phyloP scores from a whole-genome alignment of 2,113 vertebrate species.

The Bubalus kerabau region DNA sequence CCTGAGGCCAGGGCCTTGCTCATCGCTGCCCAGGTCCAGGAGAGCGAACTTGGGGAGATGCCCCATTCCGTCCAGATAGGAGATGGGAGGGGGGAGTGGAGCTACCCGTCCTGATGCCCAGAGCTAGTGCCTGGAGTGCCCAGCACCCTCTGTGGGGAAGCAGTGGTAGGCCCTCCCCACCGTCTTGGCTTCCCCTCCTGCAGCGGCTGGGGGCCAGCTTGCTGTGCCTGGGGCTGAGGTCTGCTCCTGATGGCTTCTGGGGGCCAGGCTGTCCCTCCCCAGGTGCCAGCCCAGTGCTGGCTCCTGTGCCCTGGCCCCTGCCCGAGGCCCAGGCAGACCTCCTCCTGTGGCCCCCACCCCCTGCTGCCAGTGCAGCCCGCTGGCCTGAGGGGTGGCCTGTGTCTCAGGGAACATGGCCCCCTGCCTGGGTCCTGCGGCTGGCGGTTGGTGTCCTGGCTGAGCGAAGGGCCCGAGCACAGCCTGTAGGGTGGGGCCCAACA shows the following conservation, averaged over 20 bases:
- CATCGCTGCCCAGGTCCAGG: rapidly evolving
- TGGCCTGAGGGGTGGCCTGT: conserved; percentile 49
- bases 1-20: background rate
- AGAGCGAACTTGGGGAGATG: background rate
- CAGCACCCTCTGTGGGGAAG: background rate
- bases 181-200: background rate
- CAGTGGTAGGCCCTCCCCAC: background rate
- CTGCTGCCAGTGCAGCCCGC: background rate
- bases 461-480: conserved; percentile 64
- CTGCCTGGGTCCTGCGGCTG: conserved; percentile 50
- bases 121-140: background rate
- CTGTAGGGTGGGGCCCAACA: conserved; percentile 61
- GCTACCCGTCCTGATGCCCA: background rate
- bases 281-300: background rate
- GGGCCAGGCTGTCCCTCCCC: background rate
- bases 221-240: background rate
- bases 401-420: conserved; percentile 62
- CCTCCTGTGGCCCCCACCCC: no score
- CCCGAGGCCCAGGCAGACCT: background rate
- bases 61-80: background rate
- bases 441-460: conserved; percentile 59
- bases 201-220: background rate
- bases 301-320: background rate
- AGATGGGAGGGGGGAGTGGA: background rate
- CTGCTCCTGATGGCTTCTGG: background rate